Base-by-base conservation (phyloP, 2,888 invertebrate species). In the Pyrocoelia pectoralis region DNA sequence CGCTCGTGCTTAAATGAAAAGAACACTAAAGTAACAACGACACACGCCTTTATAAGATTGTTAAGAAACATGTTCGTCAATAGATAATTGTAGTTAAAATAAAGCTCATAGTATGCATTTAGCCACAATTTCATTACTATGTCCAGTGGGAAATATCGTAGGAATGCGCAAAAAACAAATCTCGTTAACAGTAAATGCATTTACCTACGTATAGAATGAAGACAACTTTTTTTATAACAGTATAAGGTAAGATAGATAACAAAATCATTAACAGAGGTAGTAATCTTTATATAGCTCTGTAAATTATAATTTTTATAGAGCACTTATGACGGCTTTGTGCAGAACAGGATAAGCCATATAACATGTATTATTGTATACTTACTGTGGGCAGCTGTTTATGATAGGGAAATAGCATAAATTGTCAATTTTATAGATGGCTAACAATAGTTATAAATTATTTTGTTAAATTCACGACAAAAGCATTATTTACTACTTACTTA, bases 241-340 rank as follows among this genome's bases (percentile, higher is more conserved):
- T n/a, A 33, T n/a, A 46, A 14, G 17, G 17, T 17, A n/a, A 55
- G 56, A 51, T 33, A 61, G 57, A 65, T 61, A 67, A 59, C 49
- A 57, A 61, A 65, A 59, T 60, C 60, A 62, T 70, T 70, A 70
- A 64, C 68, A 56, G 50, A 53, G 67, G 62, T 63, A 61, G 62
- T 68, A 68, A 70, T 60, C 61, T 64, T 67, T 66, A 66, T 67
- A 60, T 63, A 48, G 62, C 66, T 65, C 60, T 67, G 64, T 68
- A 70, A 70, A 70, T 70, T 70, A 67, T 66, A 65, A 59, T 61
- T 66, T 67, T 68, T 68, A 68, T 68, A 57, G 60, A 58, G 66
- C 57, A 67, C 53, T 67, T 66, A 62, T 63, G 51, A 50, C 14
- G 15, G 56, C 61, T 56, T 62, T 62, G 56, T 62, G 48, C 56